Evolutionary conservation across 2,113 vertebrate species (phyloP).

Genomic region (Cottus gobio): DNA sequence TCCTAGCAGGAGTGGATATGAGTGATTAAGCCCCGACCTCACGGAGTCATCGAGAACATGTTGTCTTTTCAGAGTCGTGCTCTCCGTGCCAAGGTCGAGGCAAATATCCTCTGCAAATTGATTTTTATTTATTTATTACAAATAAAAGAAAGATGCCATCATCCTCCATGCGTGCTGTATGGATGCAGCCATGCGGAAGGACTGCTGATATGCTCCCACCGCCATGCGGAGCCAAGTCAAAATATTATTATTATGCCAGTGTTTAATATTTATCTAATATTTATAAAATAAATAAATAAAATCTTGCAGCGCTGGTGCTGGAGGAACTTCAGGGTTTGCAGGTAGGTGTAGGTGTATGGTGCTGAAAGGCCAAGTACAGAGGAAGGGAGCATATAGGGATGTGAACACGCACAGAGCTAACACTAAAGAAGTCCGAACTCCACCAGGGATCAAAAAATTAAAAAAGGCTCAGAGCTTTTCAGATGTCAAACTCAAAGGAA

Average conservation of each 20-base stretch:
- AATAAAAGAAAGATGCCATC: background rate
- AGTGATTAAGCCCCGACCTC: constrained; percentile 59
- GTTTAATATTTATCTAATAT: constrained; percentile 34
- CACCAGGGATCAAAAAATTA: background rate
- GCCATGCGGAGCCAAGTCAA: background rate
- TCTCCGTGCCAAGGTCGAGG: background rate
- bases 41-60: background rate
- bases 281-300: too few species aligned
- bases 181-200: background rate
- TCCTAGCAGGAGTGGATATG: constrained; percentile 2
- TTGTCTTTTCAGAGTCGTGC: constrained; percentile 29
- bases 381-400: background rate
- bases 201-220: background rate
- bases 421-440: constrained; percentile 22
- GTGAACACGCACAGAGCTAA: constrained; percentile 2
- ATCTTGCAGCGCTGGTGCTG: constrained; percentile 10
- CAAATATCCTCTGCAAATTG: background rate
- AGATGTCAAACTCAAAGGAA: constrained; percentile 34
- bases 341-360: constrained; percentile 3
- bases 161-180: background rate
- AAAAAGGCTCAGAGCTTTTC: constrained; percentile 4
- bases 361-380: constrained; percentile 36
- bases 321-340: background rate
- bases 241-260: constrained; percentile 25
- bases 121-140: background rate